Conservation (phyloP, 2,797 vertebrate species). For the Acridotheres tristis region DNA sequence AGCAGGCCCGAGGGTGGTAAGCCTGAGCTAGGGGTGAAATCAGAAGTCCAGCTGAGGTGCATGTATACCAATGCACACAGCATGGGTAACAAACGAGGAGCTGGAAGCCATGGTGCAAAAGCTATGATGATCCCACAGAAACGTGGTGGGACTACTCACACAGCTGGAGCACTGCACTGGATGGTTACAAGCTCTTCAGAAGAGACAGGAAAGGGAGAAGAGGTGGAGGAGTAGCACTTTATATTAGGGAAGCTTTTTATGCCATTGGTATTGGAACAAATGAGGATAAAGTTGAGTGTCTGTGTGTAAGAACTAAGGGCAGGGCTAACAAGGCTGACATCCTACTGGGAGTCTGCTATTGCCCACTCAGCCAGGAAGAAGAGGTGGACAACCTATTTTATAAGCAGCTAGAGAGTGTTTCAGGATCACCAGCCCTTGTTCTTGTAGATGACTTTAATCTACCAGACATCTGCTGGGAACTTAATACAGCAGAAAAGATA, state of each 20-base stretch:
- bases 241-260: background rate
- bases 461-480: too few relatives aligned
- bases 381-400: background rate
- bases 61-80: rapidly evolving
- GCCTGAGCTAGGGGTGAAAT: too few relatives aligned
- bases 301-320: too few relatives aligned
- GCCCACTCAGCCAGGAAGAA: background rate
- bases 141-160: rapidly evolving
- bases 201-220: background rate
- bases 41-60: background rate
- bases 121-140: background rate
- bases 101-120: background rate
- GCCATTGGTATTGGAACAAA: background rate
- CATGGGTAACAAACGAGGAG: background rate
- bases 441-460: too few relatives aligned
- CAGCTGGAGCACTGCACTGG: background rate
- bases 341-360: background rate
- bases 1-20: background rate
- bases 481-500: background rate
- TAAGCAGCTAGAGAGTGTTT: background rate
- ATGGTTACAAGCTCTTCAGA: background rate
- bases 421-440: background rate
- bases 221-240: background rate
- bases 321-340: too few relatives aligned
- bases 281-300: background rate